Conservation (phyloP, 2,797 vertebrate species). For the Sebastolobus alascanus region DNA sequence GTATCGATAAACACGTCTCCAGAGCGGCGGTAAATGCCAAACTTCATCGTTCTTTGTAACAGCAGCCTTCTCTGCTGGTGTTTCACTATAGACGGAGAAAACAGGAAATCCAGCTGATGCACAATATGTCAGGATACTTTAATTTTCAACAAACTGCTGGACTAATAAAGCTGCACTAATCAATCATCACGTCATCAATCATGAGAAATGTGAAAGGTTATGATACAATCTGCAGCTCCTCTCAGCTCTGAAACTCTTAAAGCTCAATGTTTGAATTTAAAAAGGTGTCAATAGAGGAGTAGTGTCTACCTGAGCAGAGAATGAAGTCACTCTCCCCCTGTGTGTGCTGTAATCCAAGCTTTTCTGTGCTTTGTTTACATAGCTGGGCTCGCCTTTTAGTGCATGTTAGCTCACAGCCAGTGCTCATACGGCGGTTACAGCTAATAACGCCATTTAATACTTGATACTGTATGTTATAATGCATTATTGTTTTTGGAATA, state of each 20-base stretch:
- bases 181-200: neutral
- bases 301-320: no score
- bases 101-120: neutral
- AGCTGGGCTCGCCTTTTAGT: no score
- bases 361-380: no score
- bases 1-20: slow-evolving; percentile 60
- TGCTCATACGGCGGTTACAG: no score
- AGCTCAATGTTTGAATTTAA: neutral
- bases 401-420: no score
- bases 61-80: neutral
- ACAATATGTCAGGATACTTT: neutral
- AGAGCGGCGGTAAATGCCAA: slow-evolving; percentile 53
- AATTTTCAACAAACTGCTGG: neutral
- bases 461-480: no score
- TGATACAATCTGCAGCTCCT: neutral
- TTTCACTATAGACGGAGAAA: neutral
- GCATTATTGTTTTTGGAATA: no score
- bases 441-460: no score
- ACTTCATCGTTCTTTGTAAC: slow-evolving; percentile 19
- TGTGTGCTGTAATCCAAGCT: no score
- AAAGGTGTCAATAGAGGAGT: no score
- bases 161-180: neutral
- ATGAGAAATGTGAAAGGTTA: neutral
- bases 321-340: no score
- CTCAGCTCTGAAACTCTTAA: neutral